Evolutionary conservation across 2,888 invertebrate species (phyloP).

Genomic region (Seladonia tumulorum): DNA sequence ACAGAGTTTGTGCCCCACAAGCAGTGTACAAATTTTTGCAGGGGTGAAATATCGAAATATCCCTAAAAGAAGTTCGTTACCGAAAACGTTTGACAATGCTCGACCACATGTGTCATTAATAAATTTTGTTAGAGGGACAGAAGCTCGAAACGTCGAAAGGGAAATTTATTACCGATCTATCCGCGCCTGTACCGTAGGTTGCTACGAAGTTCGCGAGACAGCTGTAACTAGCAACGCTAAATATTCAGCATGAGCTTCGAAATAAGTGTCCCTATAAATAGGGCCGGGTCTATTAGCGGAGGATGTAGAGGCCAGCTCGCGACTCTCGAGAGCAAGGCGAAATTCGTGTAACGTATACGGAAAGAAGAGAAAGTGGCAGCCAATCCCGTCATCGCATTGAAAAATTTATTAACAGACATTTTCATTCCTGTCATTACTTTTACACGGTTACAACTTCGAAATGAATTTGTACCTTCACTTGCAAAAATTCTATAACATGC

Average conservation of each 20-base stretch:
- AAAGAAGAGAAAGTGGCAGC: neutral
- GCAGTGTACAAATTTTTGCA: neutral
- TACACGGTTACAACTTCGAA: too few relatives aligned
- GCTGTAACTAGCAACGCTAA: slow-evolving; percentile 77
- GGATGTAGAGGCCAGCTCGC: slow-evolving; percentile 43
- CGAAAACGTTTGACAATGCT: too few relatives aligned
- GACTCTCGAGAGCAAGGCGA: slow-evolving; percentile 27
- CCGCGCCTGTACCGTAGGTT: neutral
- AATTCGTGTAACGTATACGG: slow-evolving; percentile 4
- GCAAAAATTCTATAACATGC: too few relatives aligned
- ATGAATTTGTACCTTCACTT: too few relatives aligned
- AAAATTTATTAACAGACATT: too few relatives aligned
- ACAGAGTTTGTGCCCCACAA: too few relatives aligned
- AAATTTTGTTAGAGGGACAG: neutral
- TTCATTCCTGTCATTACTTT: too few relatives aligned
- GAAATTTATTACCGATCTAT: neutral
- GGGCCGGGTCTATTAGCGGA: slow-evolving; percentile 47
- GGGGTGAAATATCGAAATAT: neutral
- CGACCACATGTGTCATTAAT: neutral
- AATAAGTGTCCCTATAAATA: slow-evolving; percentile 56
- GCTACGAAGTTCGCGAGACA: slow-evolving; percentile 37
- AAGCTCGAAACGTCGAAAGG: neutral
- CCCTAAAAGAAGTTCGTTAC: neutral
- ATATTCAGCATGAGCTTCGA: slow-evolving; percentile 70
- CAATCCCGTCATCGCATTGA: neutral